A percentile compares a stretch with the other conserved stretches of the same genome.
Conservation (phyloP, 1,140 invertebrate genomes). For the Bradynema listronoti region DNA sequence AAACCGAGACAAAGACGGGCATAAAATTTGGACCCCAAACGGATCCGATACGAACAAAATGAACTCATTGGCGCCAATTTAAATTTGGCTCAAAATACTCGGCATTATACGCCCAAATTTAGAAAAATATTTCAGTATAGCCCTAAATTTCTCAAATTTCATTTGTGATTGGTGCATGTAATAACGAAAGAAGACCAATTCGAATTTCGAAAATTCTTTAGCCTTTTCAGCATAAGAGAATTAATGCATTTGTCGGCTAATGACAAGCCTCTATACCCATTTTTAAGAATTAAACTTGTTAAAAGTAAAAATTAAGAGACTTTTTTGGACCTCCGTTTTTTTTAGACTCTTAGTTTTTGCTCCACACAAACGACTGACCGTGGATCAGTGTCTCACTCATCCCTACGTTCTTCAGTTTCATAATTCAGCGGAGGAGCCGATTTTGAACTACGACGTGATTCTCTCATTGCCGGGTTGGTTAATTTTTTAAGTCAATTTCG, state of each 20-base stretch:
- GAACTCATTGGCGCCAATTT: too few species aligned
- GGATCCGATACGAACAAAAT: too few species aligned
- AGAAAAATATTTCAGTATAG: too few species aligned
- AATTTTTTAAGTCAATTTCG: background rate
- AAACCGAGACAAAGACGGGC: too few species aligned
- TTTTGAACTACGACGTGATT: constrained; percentile 69
- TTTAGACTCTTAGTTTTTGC: constrained; percentile 74
- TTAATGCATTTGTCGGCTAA: background rate
- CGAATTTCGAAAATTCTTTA: too few species aligned
- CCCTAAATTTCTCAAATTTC: too few species aligned
- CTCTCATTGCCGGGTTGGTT: constrained; percentile 66
- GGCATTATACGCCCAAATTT: too few species aligned
- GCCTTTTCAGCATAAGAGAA: too few species aligned
- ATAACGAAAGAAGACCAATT: too few species aligned
- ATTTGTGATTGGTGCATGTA: too few species aligned
- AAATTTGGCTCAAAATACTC: too few species aligned
- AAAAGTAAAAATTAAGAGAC: background rate
- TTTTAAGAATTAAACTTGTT: background rate
- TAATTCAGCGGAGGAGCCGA: constrained; percentile 70
- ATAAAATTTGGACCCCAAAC: too few species aligned
- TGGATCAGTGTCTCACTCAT: constrained; percentile 75
- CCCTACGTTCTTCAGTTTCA: constrained; percentile 82
- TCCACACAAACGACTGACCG: constrained; percentile 75
- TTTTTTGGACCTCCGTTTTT: constrained; percentile 1
- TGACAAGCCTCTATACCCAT: background rate